Base-by-base conservation (phyloP, 2,888 invertebrate genomes). In the Deroplatys truncata region DNA sequence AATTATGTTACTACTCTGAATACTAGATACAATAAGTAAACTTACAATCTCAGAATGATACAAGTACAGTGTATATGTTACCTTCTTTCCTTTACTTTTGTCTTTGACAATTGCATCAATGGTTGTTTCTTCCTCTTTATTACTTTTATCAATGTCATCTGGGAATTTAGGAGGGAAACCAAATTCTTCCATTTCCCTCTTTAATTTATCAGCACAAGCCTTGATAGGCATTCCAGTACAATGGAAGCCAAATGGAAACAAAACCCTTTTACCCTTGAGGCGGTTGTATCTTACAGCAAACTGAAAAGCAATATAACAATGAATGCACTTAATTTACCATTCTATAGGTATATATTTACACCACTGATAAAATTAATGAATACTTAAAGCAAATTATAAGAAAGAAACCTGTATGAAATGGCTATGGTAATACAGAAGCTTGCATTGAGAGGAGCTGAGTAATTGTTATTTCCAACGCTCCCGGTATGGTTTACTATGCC, bases 191-290 rank as follows among this genome's bases (percentile, higher is more conserved):
- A 99, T 97, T 94, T 99, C 99, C 90, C 98, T 95, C 92, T 98
- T 98, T 84, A 99, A 93, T 93, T 99, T 99, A 93, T 99, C 99
- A 25, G 99, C 98, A 94, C 99, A 99, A 0, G 99, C 99, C 94
- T 99, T 99, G 90, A 99, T 99, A 0, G 99, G 99, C 99, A 99
- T 99, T 85, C 99, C 99, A 31, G 99, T 99, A 93, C 99, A 99
- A 93, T 99, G 99, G 92, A 99, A 97, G 5, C 98, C 99, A 94
- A 99, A 99, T 25, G 99, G 99, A 94, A 99, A 99, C 15, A 99
- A 94, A 20, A 97, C 98, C 92, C 95, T 96, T 93, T 97, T 98
- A 0, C 99, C 99, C 93, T 97, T 96, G 88, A 99, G 93, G n/a
- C 99, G 96, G 91, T 99, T 96, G 93, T 97, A 99, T 86, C 99